Percentiles rank a stretch among this genome's conserved stretches.
Conservation (phyloP, 2,113 vertebrate genomes). For the Tachycineta bicolor region DNA sequence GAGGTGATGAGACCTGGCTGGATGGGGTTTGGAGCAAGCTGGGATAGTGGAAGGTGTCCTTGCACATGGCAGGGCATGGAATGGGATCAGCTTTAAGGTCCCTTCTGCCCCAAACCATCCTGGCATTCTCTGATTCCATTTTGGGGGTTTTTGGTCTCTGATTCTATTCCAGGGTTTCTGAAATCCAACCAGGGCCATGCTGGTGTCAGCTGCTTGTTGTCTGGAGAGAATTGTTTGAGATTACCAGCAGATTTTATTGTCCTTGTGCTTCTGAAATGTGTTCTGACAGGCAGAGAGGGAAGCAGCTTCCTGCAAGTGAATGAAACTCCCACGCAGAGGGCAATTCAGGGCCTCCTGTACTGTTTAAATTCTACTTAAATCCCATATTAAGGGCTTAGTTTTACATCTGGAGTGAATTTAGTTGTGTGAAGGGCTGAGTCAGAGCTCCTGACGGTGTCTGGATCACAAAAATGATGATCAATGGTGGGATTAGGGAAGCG, state of each 20-base stretch:
- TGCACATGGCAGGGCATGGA: neutral
- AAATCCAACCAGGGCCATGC: neutral
- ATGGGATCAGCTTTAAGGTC: neutral
- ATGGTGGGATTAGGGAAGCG: neutral
- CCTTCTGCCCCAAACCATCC: neutral
- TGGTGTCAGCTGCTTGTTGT: neutral
- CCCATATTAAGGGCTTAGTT: slow-evolving; percentile 7
- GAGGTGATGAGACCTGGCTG: neutral
- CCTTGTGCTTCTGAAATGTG: neutral
- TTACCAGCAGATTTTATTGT: neutral
- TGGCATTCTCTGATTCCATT: neutral
- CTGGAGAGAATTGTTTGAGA: neutral
- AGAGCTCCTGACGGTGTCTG: neutral
- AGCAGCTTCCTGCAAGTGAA: slow-evolving; percentile 13
- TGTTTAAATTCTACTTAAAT: slow-evolving; percentile 13
- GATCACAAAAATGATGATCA: neutral
- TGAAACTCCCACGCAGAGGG: neutral
- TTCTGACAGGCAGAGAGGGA: neutral
- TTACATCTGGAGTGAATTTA: slow-evolving; percentile 22
- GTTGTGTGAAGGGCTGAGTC: neutral
- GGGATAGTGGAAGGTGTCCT: neutral
- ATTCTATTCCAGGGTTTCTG: neutral
- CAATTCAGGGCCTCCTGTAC: neutral
- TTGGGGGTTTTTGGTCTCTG: neutral
- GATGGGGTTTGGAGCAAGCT: neutral